Conservation (phyloP, 2,113 vertebrate genomes). For the Pandion haliaetus region DNA sequence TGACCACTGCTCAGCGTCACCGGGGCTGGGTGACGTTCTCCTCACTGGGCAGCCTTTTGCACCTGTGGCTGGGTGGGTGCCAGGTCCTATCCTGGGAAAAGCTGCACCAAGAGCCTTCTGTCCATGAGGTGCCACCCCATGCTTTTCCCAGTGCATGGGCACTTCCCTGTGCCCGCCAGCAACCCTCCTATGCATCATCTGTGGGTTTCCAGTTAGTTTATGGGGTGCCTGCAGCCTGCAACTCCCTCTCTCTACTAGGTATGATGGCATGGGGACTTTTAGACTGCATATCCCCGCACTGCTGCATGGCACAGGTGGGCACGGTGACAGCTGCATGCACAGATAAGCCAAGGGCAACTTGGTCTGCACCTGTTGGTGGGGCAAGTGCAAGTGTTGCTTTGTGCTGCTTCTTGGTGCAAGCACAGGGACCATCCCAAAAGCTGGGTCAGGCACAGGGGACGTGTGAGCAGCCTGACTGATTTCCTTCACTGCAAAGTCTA, state of each 20-base stretch:
- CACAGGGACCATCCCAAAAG: rapidly evolving
- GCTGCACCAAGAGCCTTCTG: not conserved
- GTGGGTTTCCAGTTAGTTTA: not conserved
- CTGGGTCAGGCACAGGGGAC: not conserved
- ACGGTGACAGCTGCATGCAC: not conserved
- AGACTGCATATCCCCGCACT: not conserved
- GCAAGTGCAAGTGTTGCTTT: not conserved
- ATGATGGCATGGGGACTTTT: not conserved
- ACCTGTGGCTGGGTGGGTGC: not conserved
- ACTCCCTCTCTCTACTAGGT: not conserved
- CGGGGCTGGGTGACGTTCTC: not conserved
- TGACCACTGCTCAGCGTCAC: not conserved
- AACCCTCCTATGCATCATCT: not conserved
- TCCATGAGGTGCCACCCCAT: not conserved
- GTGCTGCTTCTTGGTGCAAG: not conserved
- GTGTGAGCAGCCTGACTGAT: not conserved
- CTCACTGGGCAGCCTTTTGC: not conserved
- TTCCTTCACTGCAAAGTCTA: not conserved
- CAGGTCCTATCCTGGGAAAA: not conserved
- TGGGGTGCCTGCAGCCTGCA: not conserved
- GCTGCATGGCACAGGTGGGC: not conserved
- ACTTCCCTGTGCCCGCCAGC: not conserved
- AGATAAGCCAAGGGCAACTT: not conserved
- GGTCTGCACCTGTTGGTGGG: too few relatives aligned
- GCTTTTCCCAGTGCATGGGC: not conserved